A percentile compares a stretch with the other conserved stretches of the same genome.
phyloP scores from a whole-genome alignment of 2,113 vertebrate genomes.

The Epinephelus cyanopodus region DNA sequence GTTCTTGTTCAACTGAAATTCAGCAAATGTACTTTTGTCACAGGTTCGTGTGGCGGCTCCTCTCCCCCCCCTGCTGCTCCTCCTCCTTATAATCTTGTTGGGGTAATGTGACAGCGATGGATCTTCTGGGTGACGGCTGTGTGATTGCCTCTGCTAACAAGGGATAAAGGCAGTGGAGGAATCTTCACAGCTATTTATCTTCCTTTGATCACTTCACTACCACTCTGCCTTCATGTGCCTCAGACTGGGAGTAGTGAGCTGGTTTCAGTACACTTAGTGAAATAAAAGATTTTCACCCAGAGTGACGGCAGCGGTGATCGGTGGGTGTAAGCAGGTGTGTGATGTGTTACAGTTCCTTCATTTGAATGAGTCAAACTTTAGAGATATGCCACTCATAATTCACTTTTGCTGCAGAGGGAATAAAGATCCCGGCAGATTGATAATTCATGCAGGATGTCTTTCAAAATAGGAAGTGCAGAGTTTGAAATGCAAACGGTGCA shows the following conservation, averaged over 20 bases:
- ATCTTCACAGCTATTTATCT: slow-evolving; percentile 70
- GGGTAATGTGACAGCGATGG: slow-evolving; percentile 71
- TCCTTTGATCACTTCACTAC: slow-evolving; percentile 66
- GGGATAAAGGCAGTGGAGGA: slow-evolving; percentile 68
- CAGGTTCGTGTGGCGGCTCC: slow-evolving; percentile 28
- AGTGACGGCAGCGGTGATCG: slow-evolving; percentile 9
- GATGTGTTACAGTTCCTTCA: not conserved
- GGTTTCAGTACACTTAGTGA: slow-evolving; percentile 23
- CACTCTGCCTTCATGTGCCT: slow-evolving; percentile 36
- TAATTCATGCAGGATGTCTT: slow-evolving; percentile 71
- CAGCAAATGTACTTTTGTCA: slow-evolving; percentile 66
- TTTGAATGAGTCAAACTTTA: slow-evolving; percentile 22
- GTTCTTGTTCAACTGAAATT: slow-evolving; percentile 52
- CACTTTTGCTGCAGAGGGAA: slow-evolving; percentile 37
- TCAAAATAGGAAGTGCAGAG: slow-evolving; percentile 61
- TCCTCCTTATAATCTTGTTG: slow-evolving; percentile 51
- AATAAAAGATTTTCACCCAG: slow-evolving; percentile 12
- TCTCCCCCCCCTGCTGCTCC: slow-evolving; percentile 16
- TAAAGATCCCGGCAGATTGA: slow-evolving; percentile 53
- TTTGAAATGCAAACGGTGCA: slow-evolving; percentile 71
- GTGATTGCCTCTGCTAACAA: slow-evolving; percentile 75
- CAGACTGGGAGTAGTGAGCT: slow-evolving; percentile 28
- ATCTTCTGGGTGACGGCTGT: slow-evolving; percentile 60
- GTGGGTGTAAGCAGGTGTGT: not conserved
- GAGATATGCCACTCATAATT: slow-evolving; percentile 35